phyloP scores from a whole-genome alignment of 2,888 invertebrate species.

The Theretra japonica region DNA sequence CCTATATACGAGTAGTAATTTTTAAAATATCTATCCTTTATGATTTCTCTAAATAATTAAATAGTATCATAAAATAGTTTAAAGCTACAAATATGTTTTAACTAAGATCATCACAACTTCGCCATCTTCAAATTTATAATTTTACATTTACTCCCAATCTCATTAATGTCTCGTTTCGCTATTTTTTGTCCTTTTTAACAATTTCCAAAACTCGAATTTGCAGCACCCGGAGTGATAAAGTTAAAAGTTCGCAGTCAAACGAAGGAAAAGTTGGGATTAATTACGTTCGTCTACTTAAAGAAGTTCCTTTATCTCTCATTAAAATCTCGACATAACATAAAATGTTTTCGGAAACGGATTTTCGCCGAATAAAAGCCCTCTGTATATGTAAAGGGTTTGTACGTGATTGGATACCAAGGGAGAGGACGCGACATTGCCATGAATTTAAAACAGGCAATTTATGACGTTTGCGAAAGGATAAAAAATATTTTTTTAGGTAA shows the following conservation, averaged over 20 bases:
- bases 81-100: neutral
- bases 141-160: slow-evolving; percentile 6
- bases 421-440: slow-evolving; percentile 50
- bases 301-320: slow-evolving; percentile 31
- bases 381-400: slow-evolving; percentile 45
- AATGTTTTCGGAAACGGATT: slow-evolving; percentile 29
- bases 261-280: slow-evolving; percentile 29
- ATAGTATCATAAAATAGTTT: neutral
- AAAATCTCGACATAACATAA: slow-evolving; percentile 32
- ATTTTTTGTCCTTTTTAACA: slow-evolving; percentile 21
- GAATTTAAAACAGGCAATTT: slow-evolving; percentile 54
- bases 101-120: neutral
- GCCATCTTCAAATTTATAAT: neutral
- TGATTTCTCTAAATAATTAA: neutral
- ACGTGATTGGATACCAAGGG: slow-evolving; percentile 53
- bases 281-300: slow-evolving; percentile 31
- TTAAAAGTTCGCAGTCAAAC: slow-evolving; percentile 28
- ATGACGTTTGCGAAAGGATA: slow-evolving; percentile 38
- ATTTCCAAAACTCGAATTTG: slow-evolving; percentile 25
- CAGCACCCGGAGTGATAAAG: slow-evolving; percentile 25
- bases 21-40: too few relatives aligned
- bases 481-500: slow-evolving; percentile 34
- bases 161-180: slow-evolving; percentile 15
- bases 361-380: slow-evolving; percentile 14
- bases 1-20: too few relatives aligned